Conservation (phyloP, 30 jellyfish, hydroid and myxozoan species). For the Mastigias papua region DNA sequence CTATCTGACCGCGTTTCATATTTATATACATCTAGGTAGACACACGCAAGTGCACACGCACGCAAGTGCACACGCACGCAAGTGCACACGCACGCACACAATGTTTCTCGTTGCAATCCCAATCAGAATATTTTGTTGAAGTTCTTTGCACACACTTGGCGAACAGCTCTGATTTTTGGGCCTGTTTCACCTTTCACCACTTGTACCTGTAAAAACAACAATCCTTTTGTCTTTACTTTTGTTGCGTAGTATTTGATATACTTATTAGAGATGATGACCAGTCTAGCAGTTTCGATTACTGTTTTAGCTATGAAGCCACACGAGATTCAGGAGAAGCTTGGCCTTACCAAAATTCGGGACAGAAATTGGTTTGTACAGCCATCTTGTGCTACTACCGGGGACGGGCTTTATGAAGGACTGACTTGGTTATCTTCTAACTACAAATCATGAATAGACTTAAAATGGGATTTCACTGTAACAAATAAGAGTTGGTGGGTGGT, state of each 20-base stretch:
- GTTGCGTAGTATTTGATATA: too few relatives aligned
- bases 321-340: conserved; percentile 95
- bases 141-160: too few relatives aligned
- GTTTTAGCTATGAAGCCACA: conserved; percentile 96
- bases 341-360: conserved; percentile 95
- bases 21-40: too few relatives aligned
- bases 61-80: too few relatives aligned
- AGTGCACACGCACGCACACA: neutral
- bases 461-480: conserved; percentile 34
- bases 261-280: neutral
- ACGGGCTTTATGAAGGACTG: conserved; percentile 98
- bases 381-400: conserved; percentile 99
- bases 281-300: neutral
- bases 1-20: too few relatives aligned
- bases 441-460: conserved; percentile 75
- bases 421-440: conserved; percentile 98
- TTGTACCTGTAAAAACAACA: too few relatives aligned
- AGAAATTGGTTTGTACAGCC: conserved; percentile 99
- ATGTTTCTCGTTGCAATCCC: neutral
- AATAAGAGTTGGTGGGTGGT: conserved; percentile 40
- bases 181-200: too few relatives aligned
- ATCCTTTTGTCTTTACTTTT: too few relatives aligned
- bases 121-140: neutral
- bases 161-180: too few relatives aligned
- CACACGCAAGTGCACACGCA: too few relatives aligned